Base-by-base conservation (phyloP, 2,888 invertebrate species). In the Platycheirus rosarum region DNA sequence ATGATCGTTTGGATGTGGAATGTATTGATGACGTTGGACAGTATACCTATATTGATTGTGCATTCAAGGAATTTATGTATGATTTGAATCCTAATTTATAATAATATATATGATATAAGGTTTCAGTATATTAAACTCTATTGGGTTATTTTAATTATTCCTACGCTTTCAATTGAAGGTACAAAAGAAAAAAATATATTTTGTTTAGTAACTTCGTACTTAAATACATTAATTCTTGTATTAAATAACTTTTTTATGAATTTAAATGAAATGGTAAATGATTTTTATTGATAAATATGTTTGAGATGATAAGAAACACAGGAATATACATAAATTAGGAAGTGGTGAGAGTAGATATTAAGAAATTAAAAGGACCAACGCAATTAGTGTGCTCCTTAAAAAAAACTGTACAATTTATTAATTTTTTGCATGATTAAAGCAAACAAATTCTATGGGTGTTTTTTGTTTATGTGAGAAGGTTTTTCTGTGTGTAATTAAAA, bases 1-100 rank as follows among this genome's bases (percentile, higher is more conserved):
- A 85, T 88, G 88, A 86, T 90, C 89, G 87, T 88, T 90, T 85
- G 89, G 87, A 87, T 89, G 89, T 87, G 88, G 88, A 87, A 89
- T 89, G 86, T 89, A 90, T 87, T 88, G 90, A 86, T 89, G 89
- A 86, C 84, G 77, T 65, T 80, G 85, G 53, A 66, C 48, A 48
- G 88, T 89, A 88, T 90, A 90, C 89, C 90, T 90, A 87, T 85
- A 86, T 78, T 85, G 86, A 32, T 79, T 68, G 62, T 77, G 57
- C 44, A 84, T 85, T 79, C 75, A 80, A 73, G 73, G 37, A 69
- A 74, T 55, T 60, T 63, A 65, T 29, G 65, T 71, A 32, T 32
- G 29, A 48, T 80, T 75, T 44, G 2, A 57, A 57, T 57, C 57
- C 40, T 23, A 23, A 37, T 51, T 79, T 73, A 26, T 55, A 42